Evolutionary conservation across 2,888 invertebrate species (phyloP).

Genomic region (Periphyllus acericola): DNA sequence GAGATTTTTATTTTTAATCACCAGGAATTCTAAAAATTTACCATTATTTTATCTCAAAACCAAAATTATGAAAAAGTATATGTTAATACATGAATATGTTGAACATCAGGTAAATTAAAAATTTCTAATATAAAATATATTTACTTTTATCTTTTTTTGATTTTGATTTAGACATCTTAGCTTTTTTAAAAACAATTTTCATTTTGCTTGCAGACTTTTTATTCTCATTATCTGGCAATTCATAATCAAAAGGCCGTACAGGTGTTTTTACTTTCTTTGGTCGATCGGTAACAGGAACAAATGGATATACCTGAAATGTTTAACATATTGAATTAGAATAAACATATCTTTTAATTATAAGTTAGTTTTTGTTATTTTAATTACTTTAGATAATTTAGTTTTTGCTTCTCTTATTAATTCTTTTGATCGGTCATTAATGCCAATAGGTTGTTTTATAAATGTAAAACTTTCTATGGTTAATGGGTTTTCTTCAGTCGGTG

Average conservation of each 20-base stretch:
- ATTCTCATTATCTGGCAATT: conserved; percentile 34
- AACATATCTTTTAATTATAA: too few species aligned
- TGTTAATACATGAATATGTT: too few species aligned
- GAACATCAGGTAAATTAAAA: not conserved
- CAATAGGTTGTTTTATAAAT: conserved; percentile 82
- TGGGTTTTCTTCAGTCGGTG: conserved; percentile 69
- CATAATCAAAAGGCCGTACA: too few species aligned
- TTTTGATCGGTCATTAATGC: conserved; percentile 77
- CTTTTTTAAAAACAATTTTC: conserved; percentile 46
- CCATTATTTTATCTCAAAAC: too few species aligned
- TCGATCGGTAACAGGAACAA: too few species aligned
- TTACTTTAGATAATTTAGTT: conserved; percentile 63
- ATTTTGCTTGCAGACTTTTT: conserved; percentile 36
- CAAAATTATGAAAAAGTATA: too few species aligned
- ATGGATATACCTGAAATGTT: too few species aligned
- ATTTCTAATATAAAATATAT: conserved; percentile 1
- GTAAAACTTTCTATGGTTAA: conserved; percentile 83
- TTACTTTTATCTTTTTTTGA: conserved; percentile 49
- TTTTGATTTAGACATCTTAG: conserved; percentile 12
- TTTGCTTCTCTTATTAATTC: conserved; percentile 81
- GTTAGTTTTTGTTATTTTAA: not conserved
- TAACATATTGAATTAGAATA: too few species aligned
- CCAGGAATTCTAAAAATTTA: too few species aligned
- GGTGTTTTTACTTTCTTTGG: too few species aligned
- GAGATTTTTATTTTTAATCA: too few species aligned